A percentile compares a stretch with the other conserved stretches of the same genome.
Conservation (phyloP, 2,888 invertebrate species). For the Noctua pronuba region DNA sequence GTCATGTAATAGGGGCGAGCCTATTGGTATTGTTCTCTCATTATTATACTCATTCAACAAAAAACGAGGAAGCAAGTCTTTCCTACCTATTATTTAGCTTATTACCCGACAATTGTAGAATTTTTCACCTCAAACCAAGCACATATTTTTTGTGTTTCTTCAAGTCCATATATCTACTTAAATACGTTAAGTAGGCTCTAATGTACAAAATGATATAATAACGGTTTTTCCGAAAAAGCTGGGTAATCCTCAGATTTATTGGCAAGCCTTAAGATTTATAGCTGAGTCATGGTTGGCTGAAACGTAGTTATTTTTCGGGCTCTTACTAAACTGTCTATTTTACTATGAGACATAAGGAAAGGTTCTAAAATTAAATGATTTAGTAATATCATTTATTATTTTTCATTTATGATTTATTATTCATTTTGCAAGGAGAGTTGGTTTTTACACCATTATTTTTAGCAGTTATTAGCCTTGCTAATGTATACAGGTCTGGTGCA, state of each 20-base stretch:
- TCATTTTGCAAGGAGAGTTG: background rate
- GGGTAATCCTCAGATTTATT: slow-evolving; percentile 39
- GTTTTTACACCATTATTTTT: background rate
- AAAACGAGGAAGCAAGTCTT: background rate
- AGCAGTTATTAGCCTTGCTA: too few relatives aligned
- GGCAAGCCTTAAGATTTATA: slow-evolving; percentile 33
- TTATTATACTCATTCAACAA: background rate
- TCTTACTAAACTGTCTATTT: slow-evolving; percentile 4
- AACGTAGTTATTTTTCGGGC: slow-evolving; percentile 29
- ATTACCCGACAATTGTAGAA: too few relatives aligned
- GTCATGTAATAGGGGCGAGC: background rate
- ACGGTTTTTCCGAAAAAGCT: slow-evolving; percentile 1
- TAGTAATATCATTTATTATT: slow-evolving; percentile 18
- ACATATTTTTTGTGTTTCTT: background rate
- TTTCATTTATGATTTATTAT: background rate
- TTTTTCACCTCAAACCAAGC: background rate
- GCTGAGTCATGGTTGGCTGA: background rate
- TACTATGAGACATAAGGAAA: slow-evolving; percentile 5
- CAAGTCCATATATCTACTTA: background rate
- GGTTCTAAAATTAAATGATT: slow-evolving; percentile 8
- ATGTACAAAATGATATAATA: slow-evolving; percentile 13
- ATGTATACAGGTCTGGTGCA: too few relatives aligned
- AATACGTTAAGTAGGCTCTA: background rate
- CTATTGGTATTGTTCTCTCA: background rate
- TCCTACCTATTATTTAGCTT: background rate